phyloP scores from a whole-genome alignment of 2,888 invertebrate species.

The Pasiphila rectangulata region DNA sequence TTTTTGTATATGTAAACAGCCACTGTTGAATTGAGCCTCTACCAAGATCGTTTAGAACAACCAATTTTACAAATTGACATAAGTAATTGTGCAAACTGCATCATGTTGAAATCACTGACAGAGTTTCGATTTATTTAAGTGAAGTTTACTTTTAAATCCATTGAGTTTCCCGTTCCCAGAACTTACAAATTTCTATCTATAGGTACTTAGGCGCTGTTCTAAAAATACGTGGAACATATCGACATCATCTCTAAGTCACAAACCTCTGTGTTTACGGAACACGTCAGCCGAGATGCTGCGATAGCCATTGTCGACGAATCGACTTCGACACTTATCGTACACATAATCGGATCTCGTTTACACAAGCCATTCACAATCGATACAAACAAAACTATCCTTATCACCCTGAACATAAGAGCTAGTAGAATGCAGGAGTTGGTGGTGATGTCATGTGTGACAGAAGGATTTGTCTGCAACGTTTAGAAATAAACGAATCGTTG shows the following conservation, averaged over 20 bases:
- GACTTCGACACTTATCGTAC: conserved; percentile 66
- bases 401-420: conserved; percentile 14
- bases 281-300: conserved; percentile 58
- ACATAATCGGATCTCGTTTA: conserved; percentile 71
- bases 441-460: conserved; percentile 60
- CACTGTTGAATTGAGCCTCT: too few species aligned
- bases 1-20: too few species aligned
- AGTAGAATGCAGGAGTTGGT: conserved; percentile 20
- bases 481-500: conserved; percentile 74
- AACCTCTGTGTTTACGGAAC: conserved; percentile 65
- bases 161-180: neutral
- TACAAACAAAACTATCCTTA: conserved; percentile 36
- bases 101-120: too few species aligned
- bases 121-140: too few species aligned
- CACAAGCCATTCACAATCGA: conserved; percentile 33
- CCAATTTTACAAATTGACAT: too few species aligned
- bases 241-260: conserved; percentile 45
- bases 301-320: conserved; percentile 69
- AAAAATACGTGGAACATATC: conserved; percentile 44
- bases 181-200: conserved; percentile 21
- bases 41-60: too few species aligned
- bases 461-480: conserved; percentile 72
- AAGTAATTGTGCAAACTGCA: too few species aligned
- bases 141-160: too few species aligned
- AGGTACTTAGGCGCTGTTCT: conserved; percentile 34